phyloP scores from a whole-genome alignment of 1,140 invertebrate genomes.

The Triops cancriformis region DNA sequence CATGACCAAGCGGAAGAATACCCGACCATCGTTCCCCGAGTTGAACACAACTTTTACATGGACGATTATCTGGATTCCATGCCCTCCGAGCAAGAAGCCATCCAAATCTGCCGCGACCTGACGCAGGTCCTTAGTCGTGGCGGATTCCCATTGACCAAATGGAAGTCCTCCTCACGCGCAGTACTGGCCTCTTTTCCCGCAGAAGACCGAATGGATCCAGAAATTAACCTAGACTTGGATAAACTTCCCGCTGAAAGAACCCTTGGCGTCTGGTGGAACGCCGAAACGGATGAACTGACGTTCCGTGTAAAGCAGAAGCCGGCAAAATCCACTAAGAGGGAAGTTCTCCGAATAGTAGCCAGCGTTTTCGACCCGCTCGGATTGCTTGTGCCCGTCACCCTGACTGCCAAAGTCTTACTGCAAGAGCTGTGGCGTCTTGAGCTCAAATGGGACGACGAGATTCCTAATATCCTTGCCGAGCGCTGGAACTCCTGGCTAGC shows the following conservation, averaged over 20 bases:
- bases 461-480: slow-evolving; percentile 17
- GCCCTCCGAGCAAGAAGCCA: slow-evolving; percentile 11
- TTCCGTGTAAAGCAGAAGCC: not conserved
- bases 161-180: slow-evolving; percentile 8
- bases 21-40: no score
- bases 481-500: slow-evolving; percentile 30
- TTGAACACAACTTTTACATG: no score
- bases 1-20: no score
- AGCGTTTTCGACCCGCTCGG: slow-evolving; percentile 35
- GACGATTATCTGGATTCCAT: no score
- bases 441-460: slow-evolving; percentile 31
- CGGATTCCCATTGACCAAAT: slow-evolving; percentile 16
- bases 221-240: not conserved
- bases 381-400: slow-evolving; percentile 34
- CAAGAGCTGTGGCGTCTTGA: slow-evolving; percentile 40
- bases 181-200: not conserved
- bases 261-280: slow-evolving; percentile 5
- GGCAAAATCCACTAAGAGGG: slow-evolving; percentile 28
- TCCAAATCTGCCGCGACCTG: not conserved
- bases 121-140: not conserved
- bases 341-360: slow-evolving; percentile 26
- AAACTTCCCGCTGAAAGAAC: slow-evolving; percentile 15
- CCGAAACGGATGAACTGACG: not conserved
- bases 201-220: not conserved
- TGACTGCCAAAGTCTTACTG: slow-evolving; percentile 40